A percentile compares a stretch with the other conserved stretches of the same genome.
Conservation (phyloP, 35 echinoderm and acorn worm species). For the Heliocidaris tuberculata region DNA sequence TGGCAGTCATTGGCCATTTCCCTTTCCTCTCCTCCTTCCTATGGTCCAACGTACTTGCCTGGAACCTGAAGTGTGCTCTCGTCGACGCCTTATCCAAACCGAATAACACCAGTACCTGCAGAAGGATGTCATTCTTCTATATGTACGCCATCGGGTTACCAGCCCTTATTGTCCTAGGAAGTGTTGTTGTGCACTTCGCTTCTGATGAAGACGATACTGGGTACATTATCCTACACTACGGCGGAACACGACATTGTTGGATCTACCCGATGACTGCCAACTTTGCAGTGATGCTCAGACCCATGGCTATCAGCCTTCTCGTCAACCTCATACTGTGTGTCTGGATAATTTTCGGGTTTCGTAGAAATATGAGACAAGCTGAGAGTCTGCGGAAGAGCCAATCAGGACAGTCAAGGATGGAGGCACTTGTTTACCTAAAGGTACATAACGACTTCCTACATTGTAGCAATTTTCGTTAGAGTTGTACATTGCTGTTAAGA, state of each 20-base stretch:
- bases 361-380: neutral
- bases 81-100: neutral
- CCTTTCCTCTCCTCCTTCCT: neutral
- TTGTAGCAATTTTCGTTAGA: too few relatives aligned
- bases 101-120: neutral
- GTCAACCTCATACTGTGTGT: slow-evolving; percentile 11
- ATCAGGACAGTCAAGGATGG: neutral
- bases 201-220: neutral
- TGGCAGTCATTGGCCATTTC: neutral
- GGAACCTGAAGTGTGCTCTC: slow-evolving; percentile 30
- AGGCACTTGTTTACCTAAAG: slow-evolving; percentile 25
- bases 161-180: neutral
- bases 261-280: neutral
- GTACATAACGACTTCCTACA: neutral
- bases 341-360: slow-evolving; percentile 12
- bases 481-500: neutral
- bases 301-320: neutral
- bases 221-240: neutral
- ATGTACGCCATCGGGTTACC: neutral
- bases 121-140: neutral
- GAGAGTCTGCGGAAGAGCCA: neutral
- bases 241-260: slow-evolving; percentile 45
- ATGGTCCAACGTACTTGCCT: slow-evolving; percentile 31
- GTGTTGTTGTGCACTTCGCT: neutral
- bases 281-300: neutral